Base-by-base conservation (phyloP, 1,140 invertebrate genomes). In the Formica selysi region DNA sequence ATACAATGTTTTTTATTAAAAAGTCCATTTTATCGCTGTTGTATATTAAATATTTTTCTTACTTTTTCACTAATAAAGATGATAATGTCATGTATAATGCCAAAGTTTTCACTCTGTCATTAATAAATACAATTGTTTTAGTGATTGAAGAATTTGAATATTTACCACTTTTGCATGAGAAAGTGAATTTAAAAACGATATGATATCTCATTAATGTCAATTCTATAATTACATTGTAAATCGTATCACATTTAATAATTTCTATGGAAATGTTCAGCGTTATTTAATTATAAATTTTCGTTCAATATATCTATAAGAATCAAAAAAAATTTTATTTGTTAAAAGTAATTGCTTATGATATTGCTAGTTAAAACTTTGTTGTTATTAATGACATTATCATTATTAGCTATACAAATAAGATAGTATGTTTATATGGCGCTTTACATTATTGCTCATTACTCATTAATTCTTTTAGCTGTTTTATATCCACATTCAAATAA, bases 121-220 rank as follows among this genome's bases (percentile, higher is more conserved):
- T 38, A 67, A 4, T 36, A 67, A 67, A 67, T 67, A 41, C 13
- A 22, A 67, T 67, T 65, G n/a, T 65, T n/a, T 65, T 65, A 38
- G 0, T 38, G n/a, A 36, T 22, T 19, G 0, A 67, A 67, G 6
- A 13, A 41, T 6, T 67, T 41, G 41, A 5, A 68, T 68, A 5
- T 26, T 10, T 68, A 22, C 3, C 8, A 44, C 44, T 29, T 67
- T 11, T 67, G n/a, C 36, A 67, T 19, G 32, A 8, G 22, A 67
- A 67, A 67, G 22, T 67, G 38, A 65, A 65, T 22, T 38, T 41
- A 29, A 29, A 32, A 11, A 3, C 41, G 2, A 29, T 36, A 67
- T 38, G 36, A 10, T 41, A 22, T 29, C 26, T 67, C n/a, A 13
- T 65, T 65, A 8, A 38, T 67, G 5, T 67, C 11, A 1, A 22